These are phyloP conservation scores for Telmatherina bonti DNA, from an alignment of 2,797 vertebrate genomes.

Conservation along the genomic window DNA sequence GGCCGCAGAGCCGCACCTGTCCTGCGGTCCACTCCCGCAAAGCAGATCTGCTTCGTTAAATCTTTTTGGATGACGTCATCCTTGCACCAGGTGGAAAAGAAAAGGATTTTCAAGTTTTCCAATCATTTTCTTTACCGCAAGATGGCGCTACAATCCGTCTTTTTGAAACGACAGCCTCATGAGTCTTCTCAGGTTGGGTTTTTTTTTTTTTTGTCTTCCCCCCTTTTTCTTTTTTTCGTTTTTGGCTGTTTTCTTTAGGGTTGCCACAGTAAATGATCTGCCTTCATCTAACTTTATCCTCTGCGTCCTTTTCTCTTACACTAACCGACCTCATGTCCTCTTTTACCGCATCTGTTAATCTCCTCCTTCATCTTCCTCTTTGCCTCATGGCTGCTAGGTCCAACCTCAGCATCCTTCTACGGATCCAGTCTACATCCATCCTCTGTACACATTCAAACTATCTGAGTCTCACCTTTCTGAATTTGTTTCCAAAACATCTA, in stretches of 20 bases:
- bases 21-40: background rate
- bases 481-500: background rate
- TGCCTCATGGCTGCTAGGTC: background rate
- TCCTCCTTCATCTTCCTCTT: background rate
- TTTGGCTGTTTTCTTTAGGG: too few relatives aligned
- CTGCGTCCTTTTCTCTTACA: too few relatives aligned
- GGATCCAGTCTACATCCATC: background rate
- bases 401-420: background rate
- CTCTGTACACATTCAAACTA: background rate
- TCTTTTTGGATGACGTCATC: constrained; percentile 42
- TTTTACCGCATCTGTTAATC: background rate
- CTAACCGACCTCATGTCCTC: too few relatives aligned
- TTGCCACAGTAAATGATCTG: too few relatives aligned
- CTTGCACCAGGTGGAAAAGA: constrained; percentile 19
- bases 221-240: too few relatives aligned
- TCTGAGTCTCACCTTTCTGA: background rate
- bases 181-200: too few relatives aligned
- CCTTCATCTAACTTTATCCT: too few relatives aligned
- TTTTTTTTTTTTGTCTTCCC: background rate
- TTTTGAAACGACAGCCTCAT: too few relatives aligned
- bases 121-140: constrained; percentile 37
- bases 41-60: constrained; percentile 15
- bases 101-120: background rate
- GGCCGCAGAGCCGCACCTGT: background rate
- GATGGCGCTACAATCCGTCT: constrained; percentile 42